phyloP scores from a whole-genome alignment of 2,888 invertebrate genomes.

The Pyrrhosoma nymphula region DNA sequence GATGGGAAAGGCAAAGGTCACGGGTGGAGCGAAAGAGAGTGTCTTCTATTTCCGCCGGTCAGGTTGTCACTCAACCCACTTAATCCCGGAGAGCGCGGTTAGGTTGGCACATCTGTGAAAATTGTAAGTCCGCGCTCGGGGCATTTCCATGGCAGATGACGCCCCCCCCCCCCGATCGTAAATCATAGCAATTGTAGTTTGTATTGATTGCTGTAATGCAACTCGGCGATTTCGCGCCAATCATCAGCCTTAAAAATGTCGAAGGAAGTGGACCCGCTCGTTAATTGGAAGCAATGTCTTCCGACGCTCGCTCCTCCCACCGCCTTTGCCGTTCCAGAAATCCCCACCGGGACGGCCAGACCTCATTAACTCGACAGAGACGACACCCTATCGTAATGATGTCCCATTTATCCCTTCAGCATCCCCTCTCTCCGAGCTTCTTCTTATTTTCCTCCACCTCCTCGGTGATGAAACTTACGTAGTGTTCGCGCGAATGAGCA shows the following conservation, averaged over 20 bases:
- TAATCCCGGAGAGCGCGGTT: not conserved
- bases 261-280: not conserved
- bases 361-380: not conserved
- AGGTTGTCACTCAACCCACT: not conserved
- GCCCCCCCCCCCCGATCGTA: not conserved
- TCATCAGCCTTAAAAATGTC: not conserved
- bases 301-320: not conserved
- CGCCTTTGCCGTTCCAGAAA: not conserved
- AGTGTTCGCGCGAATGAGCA: not conserved
- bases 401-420: constrained; percentile 11
- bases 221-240: not conserved
- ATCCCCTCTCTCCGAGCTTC: not conserved
- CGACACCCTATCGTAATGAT: constrained; percentile 14
- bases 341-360: not conserved
- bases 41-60: not conserved
- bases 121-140: not conserved
- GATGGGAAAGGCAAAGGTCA: constrained; percentile 13
- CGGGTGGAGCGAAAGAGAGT: not conserved
- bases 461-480: not conserved
- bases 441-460: not conserved
- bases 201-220: not conserved
- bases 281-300: constrained; percentile 19
- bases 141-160: too few relatives aligned
- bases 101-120: not conserved
- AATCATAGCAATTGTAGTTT: not conserved